phyloP scores from a whole-genome alignment of 2,888 invertebrate genomes.

The Calameuta pallipes region DNA sequence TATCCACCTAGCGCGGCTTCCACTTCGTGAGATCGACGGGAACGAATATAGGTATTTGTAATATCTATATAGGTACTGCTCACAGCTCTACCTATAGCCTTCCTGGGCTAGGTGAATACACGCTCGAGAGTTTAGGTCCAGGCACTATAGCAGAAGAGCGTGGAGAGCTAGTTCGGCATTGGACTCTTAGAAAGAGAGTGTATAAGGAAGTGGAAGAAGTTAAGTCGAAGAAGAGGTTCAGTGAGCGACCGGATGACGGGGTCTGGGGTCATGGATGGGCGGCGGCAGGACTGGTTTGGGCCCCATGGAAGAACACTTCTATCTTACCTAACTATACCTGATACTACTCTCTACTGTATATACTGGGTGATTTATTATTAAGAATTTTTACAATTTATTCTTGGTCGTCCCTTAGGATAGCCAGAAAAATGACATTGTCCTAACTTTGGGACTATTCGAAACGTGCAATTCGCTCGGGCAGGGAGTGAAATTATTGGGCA shows the following conservation, averaged over 20 bases:
- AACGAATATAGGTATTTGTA: neutral
- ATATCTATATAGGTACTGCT: neutral
- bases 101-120: neutral
- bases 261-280: constrained; percentile 63
- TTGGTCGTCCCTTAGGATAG: neutral
- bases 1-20: neutral
- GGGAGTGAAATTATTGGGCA: fast-evolving
- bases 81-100: neutral
- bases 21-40: neutral
- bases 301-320: constrained; percentile 25
- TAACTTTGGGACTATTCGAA: neutral
- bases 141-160: neutral
- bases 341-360: neutral
- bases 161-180: neutral
- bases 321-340: neutral
- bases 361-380: neutral
- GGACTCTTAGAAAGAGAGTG: constrained; percentile 7
- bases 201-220: constrained; percentile 20
- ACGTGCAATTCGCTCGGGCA: fast-evolving
- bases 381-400: neutral
- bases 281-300: constrained; percentile 62
- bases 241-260: constrained; percentile 57
- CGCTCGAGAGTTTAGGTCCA: neutral
- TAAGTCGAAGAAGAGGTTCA: constrained; percentile 8
- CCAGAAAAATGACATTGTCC: neutral